Conservation (phyloP, 2,888 invertebrate species). For the Rhaphigaster nebulosa region DNA sequence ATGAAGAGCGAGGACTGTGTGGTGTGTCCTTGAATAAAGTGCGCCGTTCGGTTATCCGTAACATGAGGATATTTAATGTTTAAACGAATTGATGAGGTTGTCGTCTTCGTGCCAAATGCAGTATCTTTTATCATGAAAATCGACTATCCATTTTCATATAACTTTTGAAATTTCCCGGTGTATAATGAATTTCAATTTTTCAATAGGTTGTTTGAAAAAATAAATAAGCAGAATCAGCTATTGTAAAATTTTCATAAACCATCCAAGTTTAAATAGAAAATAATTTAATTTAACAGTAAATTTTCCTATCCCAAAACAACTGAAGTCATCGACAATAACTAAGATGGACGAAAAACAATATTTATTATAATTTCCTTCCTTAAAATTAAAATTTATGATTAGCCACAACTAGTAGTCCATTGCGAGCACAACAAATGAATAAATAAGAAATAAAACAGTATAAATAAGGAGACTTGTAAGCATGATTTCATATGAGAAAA, state of each 20-base stretch:
- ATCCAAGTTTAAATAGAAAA: background rate
- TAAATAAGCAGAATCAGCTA: background rate
- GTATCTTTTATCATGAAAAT: background rate
- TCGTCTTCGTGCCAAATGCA: background rate
- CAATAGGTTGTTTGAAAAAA: background rate
- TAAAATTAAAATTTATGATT: no score
- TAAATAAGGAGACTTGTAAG: no score
- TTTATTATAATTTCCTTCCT: background rate
- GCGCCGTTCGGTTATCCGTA: background rate
- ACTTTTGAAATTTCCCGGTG: background rate
- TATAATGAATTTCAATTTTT: background rate
- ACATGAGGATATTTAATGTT: background rate
- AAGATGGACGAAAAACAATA: background rate
- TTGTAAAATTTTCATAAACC: background rate
- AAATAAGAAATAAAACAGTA: no score
- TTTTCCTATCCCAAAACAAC: background rate
- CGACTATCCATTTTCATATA: background rate
- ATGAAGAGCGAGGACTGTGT: background rate
- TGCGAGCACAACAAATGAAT: background rate
- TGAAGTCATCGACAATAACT: no score
- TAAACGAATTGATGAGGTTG: background rate
- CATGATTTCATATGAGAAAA: no score
- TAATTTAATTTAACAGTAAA: background rate
- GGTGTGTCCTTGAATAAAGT: constrained; percentile 4
- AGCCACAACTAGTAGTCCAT: background rate